Evolutionary conservation across 2,113 vertebrate genomes (phyloP), one percentile per base, ranked within the genome.

Genomic region (Lontra canadensis): DNA sequence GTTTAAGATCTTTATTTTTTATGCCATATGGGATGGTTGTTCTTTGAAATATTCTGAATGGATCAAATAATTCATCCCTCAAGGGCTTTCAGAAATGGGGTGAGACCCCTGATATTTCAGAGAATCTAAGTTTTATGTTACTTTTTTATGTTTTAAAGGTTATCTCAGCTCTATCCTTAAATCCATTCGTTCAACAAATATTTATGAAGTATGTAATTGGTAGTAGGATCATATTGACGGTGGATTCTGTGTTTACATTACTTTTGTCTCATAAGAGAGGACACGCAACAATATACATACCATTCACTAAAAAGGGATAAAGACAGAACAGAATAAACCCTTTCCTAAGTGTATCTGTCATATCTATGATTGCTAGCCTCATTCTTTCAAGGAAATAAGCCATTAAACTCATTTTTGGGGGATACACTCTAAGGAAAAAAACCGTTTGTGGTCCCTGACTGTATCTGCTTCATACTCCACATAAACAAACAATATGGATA

Each of bases 41-140:
- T 29, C 29, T 76, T 71, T 92, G 80, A 97, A 96, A 78, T 95
- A 78, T 44, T 92, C 31, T 31, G 81, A 88, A 63, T 34, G 17
- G 12, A 55, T 65, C 71, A 71, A 76, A 94, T 42, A 71, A 31
- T 17, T 81, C n/a, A 78, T 73, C 52, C 79, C 61, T 67, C 23
- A 39, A 92, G 23, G 3, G 4, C 14, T 76, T 86, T 89, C 44
- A 57, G 49, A 88, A 74, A 20, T 80, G 63, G 73, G n/a, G 2
- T 57, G 80, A 57, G 4, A 76, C 29, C 42, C 2, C 6, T 63
- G 86, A 31, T 90, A 80, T 85, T 88, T 91, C 44, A 94, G 26
- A 91, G 42, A 71, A 76, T 85, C 14, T 73, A 80, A 76, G 15
- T 84, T 71, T 17, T 23, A 34, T 42, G 25, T 44, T 59, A 11